Evolutionary conservation across 2,113 vertebrate genomes (phyloP).

Genomic region (Siniperca chuatsi): DNA sequence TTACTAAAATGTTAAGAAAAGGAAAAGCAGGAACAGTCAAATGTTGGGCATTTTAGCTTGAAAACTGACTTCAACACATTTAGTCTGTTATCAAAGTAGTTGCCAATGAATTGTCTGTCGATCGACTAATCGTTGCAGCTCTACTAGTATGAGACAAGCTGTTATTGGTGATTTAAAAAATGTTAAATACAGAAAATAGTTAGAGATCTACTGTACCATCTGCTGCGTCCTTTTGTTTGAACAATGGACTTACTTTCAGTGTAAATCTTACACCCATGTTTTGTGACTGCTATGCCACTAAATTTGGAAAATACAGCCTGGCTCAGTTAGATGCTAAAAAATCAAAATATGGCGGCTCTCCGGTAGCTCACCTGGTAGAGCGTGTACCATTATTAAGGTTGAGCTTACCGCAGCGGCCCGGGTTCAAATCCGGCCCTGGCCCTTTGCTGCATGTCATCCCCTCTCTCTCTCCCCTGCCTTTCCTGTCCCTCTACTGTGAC

Average conservation of each 20-base stretch:
- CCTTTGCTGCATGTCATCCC: too few relatives aligned
- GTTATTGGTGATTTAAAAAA: background rate
- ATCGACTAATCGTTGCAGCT: background rate
- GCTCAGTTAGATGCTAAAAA: background rate
- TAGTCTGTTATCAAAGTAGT: too few relatives aligned
- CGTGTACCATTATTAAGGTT: too few relatives aligned
- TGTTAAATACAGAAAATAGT: too few relatives aligned
- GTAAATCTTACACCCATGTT: background rate
- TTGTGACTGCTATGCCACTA: background rate
- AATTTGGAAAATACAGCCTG: background rate
- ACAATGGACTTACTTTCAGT: background rate
- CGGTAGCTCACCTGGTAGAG: too few relatives aligned
- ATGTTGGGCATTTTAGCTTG: background rate
- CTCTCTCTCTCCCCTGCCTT: too few relatives aligned
- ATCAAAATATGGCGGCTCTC: background rate
- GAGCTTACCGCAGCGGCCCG: too few relatives aligned
- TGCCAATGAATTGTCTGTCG: background rate
- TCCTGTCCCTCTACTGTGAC: too few relatives aligned
- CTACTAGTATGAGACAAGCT: background rate
- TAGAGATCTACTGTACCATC: background rate
- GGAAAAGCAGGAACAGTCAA: background rate
- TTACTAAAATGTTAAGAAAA: background rate
- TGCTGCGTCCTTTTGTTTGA: background rate
- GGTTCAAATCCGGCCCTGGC: too few relatives aligned
- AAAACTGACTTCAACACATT: background rate